phyloP scores from a whole-genome alignment of 1,140 invertebrate genomes.

The Psilanteris sp. region DNA sequence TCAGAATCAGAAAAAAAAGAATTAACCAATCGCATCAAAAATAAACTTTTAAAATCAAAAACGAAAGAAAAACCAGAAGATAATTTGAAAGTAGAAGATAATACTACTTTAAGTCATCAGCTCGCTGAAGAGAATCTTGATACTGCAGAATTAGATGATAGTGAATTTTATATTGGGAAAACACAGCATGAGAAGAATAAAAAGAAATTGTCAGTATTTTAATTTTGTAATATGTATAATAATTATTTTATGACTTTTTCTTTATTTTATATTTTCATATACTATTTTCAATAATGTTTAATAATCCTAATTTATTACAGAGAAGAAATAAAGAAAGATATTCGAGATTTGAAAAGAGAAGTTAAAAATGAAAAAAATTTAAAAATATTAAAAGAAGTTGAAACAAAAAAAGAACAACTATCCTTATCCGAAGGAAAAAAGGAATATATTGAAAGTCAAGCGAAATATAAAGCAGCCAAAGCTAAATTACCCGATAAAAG shows the following conservation, averaged over 20 bases:
- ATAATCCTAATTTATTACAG: conserved; percentile 78
- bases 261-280: no score
- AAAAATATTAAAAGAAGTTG: conserved; percentile 81
- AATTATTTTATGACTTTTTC: no score
- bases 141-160: no score
- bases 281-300: no score
- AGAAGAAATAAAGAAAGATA: conserved; percentile 88
- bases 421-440: conserved; percentile 85
- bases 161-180: conserved; percentile 85
- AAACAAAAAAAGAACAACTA: conserved; percentile 77
- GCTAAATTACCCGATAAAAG: conserved; percentile 85
- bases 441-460: conserved; percentile 87
- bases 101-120: no score
- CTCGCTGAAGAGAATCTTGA: no score
- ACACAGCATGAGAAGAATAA: conserved; percentile 83
- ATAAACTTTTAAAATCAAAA: conserved; percentile 79
- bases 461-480: conserved; percentile 84
- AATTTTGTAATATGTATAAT: no score
- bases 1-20: conserved; percentile 66
- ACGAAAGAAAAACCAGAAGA: conserved; percentile 29
- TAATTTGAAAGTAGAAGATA: no score
- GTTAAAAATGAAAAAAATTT: conserved; percentile 81
- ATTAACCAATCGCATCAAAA: conserved; percentile 79
- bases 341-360: conserved; percentile 86
- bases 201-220: conserved; percentile 84